Conservation (phyloP, 2,113 vertebrate species). For the Myiopsitta monachus region DNA sequence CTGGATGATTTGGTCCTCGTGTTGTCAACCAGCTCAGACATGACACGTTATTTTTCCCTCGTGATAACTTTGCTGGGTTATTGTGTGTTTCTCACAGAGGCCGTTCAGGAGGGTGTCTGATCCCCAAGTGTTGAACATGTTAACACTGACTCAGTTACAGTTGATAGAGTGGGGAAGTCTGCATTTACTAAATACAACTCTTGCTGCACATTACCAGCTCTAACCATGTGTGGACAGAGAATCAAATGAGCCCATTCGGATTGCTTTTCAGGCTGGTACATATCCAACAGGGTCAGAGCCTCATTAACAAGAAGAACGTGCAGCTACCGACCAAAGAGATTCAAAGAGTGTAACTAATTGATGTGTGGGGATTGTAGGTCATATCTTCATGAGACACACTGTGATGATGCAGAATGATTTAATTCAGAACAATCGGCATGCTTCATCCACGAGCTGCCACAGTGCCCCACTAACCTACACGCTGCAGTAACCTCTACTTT, state of each 20-base stretch:
- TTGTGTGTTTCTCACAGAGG: background rate
- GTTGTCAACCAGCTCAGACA: background rate
- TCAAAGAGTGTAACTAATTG: background rate
- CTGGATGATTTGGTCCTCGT: background rate
- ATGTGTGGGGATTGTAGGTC: background rate
- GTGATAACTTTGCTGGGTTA: background rate
- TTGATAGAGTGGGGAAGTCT: background rate
- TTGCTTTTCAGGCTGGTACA: background rate
- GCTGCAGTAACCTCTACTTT: background rate
- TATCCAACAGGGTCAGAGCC: background rate
- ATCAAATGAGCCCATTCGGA: background rate
- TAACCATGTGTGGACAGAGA: background rate
- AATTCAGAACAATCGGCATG: background rate
- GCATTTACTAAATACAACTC: background rate
- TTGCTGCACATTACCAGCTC: rapidly evolving
- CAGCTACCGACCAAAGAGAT: background rate
- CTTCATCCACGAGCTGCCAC: background rate
- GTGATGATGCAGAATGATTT: background rate
- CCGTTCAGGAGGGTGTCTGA: background rate
- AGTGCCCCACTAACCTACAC: conserved; percentile 48
- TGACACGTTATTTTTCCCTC: background rate
- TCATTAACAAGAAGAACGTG: background rate
- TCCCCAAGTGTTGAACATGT: background rate
- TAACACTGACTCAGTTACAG: background rate
- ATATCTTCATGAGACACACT: background rate